A percentile compares a stretch with the other conserved stretches of the same genome.
Conservation (phyloP, 2,113 vertebrate species). For the Phodopus roborovskii region DNA sequence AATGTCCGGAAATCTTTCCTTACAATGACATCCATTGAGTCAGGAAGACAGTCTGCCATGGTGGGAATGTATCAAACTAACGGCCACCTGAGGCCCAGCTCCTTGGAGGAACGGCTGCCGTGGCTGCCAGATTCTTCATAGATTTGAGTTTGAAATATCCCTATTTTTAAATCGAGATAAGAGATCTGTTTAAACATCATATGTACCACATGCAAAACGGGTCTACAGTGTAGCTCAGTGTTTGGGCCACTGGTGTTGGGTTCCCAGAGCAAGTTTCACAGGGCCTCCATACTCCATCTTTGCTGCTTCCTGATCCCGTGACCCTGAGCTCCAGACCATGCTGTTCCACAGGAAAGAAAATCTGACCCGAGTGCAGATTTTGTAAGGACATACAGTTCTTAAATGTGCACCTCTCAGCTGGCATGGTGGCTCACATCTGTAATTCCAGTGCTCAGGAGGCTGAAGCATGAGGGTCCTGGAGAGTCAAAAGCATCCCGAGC, state of each 20-base stretch:
- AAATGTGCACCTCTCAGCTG: neutral
- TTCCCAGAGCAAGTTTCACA: neutral
- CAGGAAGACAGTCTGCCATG: neutral
- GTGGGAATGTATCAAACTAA: neutral
- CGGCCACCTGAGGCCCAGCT: neutral
- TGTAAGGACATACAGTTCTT: neutral
- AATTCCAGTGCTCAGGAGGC: neutral
- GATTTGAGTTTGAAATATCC: neutral
- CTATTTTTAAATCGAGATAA: neutral
- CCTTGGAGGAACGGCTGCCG: neutral
- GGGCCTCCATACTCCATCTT: too few relatives aligned
- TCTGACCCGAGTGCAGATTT: too few relatives aligned
- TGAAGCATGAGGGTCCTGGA: neutral
- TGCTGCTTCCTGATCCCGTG: neutral
- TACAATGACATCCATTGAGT: neutral
- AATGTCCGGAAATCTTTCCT: neutral
- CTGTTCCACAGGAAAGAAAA: neutral
- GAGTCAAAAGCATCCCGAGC: neutral
- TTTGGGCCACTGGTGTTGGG: neutral
- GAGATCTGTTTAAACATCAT: neutral
- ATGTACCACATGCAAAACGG: accelerated
- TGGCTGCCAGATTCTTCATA: neutral
- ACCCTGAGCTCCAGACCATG: neutral
- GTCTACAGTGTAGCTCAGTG: neutral
- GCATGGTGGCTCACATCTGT: neutral